Percentiles rank a stretch among this genome's conserved stretches.
Conservation (phyloP, 2,113 vertebrate species). For the Centropristis striata region DNA sequence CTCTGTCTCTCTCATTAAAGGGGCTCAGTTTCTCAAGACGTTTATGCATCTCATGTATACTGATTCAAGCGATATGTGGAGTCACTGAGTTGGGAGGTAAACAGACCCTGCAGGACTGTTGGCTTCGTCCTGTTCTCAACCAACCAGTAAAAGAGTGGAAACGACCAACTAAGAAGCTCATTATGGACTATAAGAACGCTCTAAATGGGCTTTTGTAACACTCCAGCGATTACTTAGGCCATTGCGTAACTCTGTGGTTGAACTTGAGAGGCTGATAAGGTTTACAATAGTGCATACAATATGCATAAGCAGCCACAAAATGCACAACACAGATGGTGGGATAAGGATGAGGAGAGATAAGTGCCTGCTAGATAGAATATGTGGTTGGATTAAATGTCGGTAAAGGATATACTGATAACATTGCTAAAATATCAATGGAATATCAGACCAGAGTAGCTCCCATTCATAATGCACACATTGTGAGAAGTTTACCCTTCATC, state of each 20-base stretch:
- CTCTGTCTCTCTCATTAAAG: constrained; percentile 67
- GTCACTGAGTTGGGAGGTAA: constrained; percentile 37
- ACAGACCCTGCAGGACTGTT: constrained; percentile 22
- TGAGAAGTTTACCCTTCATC: background rate
- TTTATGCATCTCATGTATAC: constrained; percentile 66
- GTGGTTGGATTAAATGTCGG: constrained; percentile 3
- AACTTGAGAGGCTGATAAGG: constrained; percentile 55
- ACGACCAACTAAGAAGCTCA: constrained; percentile 55
- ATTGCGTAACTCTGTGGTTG: constrained; percentile 39
- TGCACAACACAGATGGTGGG: constrained; percentile 34
- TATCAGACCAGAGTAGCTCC: background rate
- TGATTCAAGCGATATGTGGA: constrained; percentile 35
- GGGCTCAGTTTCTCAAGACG: constrained; percentile 48
- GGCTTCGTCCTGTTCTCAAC: background rate
- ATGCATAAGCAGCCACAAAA: constrained; percentile 48
- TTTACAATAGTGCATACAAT: constrained; percentile 34
- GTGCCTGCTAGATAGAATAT: constrained; percentile 9
- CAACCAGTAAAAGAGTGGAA: constrained; percentile 51
- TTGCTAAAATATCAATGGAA: background rate
- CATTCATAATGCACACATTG: background rate
- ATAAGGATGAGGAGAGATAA: constrained; percentile 12
- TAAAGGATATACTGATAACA: constrained; percentile 6
- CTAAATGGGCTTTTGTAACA: constrained; percentile 54
- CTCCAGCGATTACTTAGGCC: constrained; percentile 45
- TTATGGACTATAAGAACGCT: constrained; percentile 43